Conservation (phyloP, 2,888 invertebrate genomes). For the Mythimna albipuncta region DNA sequence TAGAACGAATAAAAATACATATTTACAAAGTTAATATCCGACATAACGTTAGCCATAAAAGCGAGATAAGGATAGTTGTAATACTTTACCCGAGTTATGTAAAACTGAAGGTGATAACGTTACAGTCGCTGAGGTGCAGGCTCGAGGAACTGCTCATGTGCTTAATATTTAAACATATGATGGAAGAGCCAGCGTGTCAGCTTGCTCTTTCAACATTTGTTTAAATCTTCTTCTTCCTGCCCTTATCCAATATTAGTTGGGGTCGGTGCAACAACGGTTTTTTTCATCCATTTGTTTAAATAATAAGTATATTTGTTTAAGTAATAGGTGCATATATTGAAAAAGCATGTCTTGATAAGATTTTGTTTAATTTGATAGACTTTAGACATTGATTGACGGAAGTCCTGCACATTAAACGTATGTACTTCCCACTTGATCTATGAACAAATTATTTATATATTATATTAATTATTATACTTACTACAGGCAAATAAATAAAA, state of each 20-base stretch:
- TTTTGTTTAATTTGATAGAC: neutral
- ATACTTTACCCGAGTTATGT: neutral
- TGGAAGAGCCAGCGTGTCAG: too few species aligned
- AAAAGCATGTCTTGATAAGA: neutral
- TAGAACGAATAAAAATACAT: constrained; percentile 10
- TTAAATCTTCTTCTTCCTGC: too few species aligned
- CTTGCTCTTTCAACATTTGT: too few species aligned
- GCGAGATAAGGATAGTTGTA: constrained; percentile 18
- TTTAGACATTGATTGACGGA: too few species aligned
- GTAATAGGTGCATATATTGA: neutral
- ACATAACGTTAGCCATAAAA: constrained; percentile 17
- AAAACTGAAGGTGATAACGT: constrained; percentile 13
- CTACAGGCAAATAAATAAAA: neutral
- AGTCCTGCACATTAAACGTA: too few species aligned
- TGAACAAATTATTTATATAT: neutral
- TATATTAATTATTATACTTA: too few species aligned
- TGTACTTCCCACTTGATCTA: neutral
- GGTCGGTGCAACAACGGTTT: too few species aligned
- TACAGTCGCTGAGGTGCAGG: neutral
- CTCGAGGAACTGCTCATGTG: neutral
- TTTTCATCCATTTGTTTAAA: too few species aligned
- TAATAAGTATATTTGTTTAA: too few species aligned
- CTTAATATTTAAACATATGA: neutral
- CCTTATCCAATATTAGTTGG: too few species aligned
- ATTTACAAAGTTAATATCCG: constrained; percentile 29